phyloP scores from a whole-genome alignment of 2,797 vertebrate species.

The Luscinia megarhynchos region DNA sequence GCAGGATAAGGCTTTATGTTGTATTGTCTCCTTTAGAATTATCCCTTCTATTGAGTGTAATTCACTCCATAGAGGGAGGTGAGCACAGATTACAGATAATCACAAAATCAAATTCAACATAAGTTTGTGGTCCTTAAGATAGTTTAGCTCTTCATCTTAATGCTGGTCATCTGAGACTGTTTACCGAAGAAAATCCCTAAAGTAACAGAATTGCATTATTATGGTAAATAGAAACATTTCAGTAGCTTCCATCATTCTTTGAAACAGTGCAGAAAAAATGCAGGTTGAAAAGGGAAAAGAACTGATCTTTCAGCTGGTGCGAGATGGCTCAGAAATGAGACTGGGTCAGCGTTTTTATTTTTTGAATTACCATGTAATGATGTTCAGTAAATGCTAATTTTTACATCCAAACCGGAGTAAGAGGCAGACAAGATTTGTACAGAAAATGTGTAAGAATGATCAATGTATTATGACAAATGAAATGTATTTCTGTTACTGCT shows the following conservation, averaged over 20 bases:
- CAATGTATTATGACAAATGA: not conserved
- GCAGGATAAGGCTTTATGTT: constrained; percentile 67
- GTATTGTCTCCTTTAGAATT: constrained; percentile 64
- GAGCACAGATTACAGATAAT: constrained; percentile 58
- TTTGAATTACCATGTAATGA: not conserved
- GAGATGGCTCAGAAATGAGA: not conserved
- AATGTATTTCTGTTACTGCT: not conserved
- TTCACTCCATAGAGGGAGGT: constrained; percentile 45
- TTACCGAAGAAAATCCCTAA: constrained; percentile 40
- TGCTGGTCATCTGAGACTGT: constrained; percentile 52
- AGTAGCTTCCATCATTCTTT: constrained; percentile 48
- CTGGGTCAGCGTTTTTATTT: not conserved
- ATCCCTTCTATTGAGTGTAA: constrained; percentile 49
- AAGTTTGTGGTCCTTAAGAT: constrained; percentile 53
- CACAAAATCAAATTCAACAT: constrained; percentile 42
- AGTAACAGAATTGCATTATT: constrained; percentile 38
- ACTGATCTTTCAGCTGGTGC: not conserved
- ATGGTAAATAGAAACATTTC: constrained; percentile 56
- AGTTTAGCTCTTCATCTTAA: constrained; percentile 51
- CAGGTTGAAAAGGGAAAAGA: constrained; percentile 25
- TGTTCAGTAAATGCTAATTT: constrained; percentile 24
- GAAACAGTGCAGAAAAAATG: not conserved
- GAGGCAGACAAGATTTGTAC: not conserved
- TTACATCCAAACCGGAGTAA: not conserved
- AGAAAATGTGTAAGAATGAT: not conserved